Base-by-base conservation (phyloP, 2,888 invertebrate species). In the Pandemis corylana region DNA sequence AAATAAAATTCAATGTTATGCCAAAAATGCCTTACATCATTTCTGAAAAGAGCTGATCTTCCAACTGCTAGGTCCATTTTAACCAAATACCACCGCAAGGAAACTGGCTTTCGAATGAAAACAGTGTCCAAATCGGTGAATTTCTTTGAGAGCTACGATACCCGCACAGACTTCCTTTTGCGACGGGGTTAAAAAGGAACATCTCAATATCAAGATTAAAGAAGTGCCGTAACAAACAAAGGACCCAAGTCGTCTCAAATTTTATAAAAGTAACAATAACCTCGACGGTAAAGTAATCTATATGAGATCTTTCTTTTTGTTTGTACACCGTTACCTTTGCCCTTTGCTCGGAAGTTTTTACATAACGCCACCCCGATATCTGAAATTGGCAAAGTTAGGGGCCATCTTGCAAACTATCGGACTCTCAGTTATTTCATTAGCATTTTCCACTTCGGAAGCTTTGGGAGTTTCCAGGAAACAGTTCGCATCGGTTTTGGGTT, bases 381-480 rank as follows among this genome's bases (percentile, higher is more conserved):
- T 56, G 56, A 56, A 42, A 68, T 68, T 56, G 67, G 51, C 67
- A 56, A 68, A 68, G 56, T 68, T 65, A 42, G 53, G 41, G 20
- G 41, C 42, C 67, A 56, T 56, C 67, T 42, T 9, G 63, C 63
- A 36, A 67, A 67, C 56, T 67, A 68, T 68, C 63, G 10, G 15
- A 42, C 5, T 65, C 13, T 20, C 67, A 53, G 56, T 56, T 56
- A 56, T 68, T 68, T 56, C 56, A 68, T 68, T 56, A 68, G 53
- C 56, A 56, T 68, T 42, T 44, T 63, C 42, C 42, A 42, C 63
- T 42, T 44, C 7, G 42, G 9, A n/a, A 9, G 13, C 10, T 44
- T 53, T 67, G 13, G 49, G 36, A 7, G 36, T 28, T 12, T 5
- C 12, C 12, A 42, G n/a, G 4, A 10, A 42, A 63, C 15, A 7